Evolutionary conservation across 2,797 vertebrate species (phyloP).

Genomic region (Poecilia picta): DNA sequence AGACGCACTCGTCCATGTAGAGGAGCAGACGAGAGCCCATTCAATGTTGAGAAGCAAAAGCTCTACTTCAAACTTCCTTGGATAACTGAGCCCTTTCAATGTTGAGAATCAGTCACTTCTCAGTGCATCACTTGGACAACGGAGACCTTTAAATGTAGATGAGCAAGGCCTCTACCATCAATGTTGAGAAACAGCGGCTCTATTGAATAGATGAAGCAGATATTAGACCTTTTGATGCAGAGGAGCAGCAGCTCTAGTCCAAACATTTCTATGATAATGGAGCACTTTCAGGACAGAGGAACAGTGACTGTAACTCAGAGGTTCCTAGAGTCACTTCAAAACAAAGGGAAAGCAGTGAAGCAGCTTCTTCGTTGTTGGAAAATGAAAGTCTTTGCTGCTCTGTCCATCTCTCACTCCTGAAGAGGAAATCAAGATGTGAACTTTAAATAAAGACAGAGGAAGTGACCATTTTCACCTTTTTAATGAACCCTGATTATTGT

Average conservation of each 20-base stretch:
- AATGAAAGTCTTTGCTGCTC: not conserved
- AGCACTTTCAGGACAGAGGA: not conserved
- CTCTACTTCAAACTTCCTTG: not conserved
- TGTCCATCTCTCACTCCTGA: too few species aligned
- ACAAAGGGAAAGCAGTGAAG: not conserved
- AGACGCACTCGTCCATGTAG: too few species aligned
- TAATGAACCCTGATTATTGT: slow-evolving; percentile 89
- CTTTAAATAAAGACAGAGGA: slow-evolving; percentile 19
- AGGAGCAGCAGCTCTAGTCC: not conserved
- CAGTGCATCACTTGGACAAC: not conserved
- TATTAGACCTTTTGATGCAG: not conserved
- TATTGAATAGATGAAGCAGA: too few species aligned
- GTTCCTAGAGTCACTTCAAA: not conserved
- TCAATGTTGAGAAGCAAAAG: not conserved
- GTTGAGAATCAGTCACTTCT: not conserved
- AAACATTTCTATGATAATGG: not conserved
- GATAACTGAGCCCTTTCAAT: not conserved
- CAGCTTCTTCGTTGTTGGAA: not conserved
- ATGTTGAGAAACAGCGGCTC: not conserved
- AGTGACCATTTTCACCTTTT: slow-evolving; percentile 75
- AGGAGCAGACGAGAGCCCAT: too few species aligned
- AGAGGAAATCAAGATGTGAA: not conserved
- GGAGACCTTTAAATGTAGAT: not conserved
- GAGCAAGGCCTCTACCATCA: not conserved
- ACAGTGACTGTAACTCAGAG: not conserved